A percentile compares a stretch with the other conserved stretches of the same genome.
Evolutionary conservation across 2,113 vertebrate species (phyloP).

Genomic region (Cheilinus undulatus): DNA sequence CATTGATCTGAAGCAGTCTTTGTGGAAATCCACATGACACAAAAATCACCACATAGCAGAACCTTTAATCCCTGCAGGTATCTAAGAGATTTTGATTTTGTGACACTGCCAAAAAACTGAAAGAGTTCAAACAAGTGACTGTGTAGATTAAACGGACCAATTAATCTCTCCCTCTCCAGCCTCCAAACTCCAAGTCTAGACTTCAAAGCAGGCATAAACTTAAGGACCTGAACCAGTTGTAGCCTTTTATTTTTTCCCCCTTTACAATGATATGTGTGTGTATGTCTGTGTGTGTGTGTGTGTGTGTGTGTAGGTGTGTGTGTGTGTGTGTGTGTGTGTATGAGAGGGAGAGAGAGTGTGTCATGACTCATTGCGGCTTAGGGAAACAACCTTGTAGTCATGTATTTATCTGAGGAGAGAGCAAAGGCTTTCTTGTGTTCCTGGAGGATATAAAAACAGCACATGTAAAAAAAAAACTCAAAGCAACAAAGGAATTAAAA

Average conservation of each 20-base stretch:
- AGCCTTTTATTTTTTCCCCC: conserved; percentile 10
- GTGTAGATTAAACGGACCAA: conserved; percentile 62
- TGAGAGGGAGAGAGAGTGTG: neutral
- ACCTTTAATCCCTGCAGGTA: conserved; percentile 53
- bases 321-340: no score
- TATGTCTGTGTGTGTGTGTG: neutral
- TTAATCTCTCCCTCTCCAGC: conserved; percentile 63
- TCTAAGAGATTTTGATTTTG: conserved; percentile 48
- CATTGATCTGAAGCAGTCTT: conserved; percentile 37
- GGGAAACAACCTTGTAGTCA: conserved; percentile 44
- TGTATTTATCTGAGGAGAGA: conserved; percentile 22
- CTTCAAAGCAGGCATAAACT: conserved; percentile 64
- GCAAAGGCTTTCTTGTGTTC: conserved; percentile 15
- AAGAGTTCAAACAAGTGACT: conserved; percentile 53
- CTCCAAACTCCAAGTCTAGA: conserved; percentile 51
- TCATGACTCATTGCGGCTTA: conserved; percentile 37
- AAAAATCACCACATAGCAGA: conserved; percentile 53
- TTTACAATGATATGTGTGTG: conserved; percentile 9
- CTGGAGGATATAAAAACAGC: conserved; percentile 7
- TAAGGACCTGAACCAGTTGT: conserved; percentile 63
- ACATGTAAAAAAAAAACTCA: neutral
- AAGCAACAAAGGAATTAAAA: neutral
- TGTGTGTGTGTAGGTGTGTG: no score
- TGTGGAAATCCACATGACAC: conserved; percentile 38
- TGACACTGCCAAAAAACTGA: conserved; percentile 57